Conservation (phyloP, 2,888 invertebrate genomes). For the Sesamia inferens region DNA sequence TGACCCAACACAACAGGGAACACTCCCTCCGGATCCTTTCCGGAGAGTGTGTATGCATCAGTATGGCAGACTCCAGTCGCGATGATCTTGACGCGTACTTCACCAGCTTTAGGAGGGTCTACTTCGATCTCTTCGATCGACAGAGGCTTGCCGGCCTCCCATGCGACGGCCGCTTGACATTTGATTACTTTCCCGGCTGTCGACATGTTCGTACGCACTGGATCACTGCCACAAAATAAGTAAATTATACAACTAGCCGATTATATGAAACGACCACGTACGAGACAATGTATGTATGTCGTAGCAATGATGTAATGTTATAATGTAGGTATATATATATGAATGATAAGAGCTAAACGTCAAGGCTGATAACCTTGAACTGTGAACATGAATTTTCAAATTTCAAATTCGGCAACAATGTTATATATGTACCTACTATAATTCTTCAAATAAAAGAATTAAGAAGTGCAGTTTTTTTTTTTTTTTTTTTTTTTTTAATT, state of each 20-base stretch:
- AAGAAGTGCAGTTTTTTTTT: too few species aligned
- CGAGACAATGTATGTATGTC: constrained; percentile 37
- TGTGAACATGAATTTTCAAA: constrained; percentile 33
- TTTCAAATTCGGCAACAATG: not conserved
- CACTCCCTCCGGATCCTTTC: constrained; percentile 96
- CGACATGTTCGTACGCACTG: constrained; percentile 76
- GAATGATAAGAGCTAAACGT: constrained; percentile 48
- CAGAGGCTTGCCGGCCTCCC: constrained; percentile 97
- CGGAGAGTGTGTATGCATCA: constrained; percentile 96
- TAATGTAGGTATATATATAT: constrained; percentile 44
- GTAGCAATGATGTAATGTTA: constrained; percentile 67
- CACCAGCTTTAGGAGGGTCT: constrained; percentile 97
- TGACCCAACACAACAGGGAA: constrained; percentile 99
- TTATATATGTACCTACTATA: not conserved
- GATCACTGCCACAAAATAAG: constrained; percentile 67
- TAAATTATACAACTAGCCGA: constrained; percentile 52
- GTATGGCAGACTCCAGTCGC: constrained; percentile 97
- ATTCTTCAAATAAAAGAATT: too few species aligned
- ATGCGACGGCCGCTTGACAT: constrained; percentile 99
- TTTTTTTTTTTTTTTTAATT: too few species aligned
- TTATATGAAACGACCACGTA: constrained; percentile 18
- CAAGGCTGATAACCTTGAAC: constrained; percentile 57
- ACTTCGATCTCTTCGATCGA: constrained; percentile 98
- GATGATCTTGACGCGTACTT: constrained; percentile 95
- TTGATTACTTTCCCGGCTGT: constrained; percentile 93